Conservation (phyloP, 2,797 vertebrate species). For the Morus bassanus region DNA sequence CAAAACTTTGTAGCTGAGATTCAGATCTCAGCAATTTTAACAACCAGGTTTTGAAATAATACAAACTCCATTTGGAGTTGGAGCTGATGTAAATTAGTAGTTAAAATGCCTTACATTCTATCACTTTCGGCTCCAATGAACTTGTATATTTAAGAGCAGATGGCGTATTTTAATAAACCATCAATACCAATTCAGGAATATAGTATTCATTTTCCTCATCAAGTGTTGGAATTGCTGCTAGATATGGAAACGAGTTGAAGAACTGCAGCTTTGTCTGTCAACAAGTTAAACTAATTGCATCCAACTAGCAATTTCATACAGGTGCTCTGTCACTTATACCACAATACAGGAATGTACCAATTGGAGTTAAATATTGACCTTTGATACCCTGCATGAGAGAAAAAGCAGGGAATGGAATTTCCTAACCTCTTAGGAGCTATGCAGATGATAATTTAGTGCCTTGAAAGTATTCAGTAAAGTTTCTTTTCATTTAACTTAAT, state of each 20-base stretch:
- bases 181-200: constrained; percentile 60
- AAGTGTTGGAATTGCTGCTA: not conserved
- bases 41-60: constrained; percentile 79
- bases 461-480: not conserved
- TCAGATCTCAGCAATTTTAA: constrained; percentile 78
- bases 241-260: not conserved
- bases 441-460: not conserved
- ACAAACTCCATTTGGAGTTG: constrained; percentile 69
- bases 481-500: not conserved
- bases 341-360: not conserved
- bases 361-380: not conserved
- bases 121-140: constrained; percentile 55
- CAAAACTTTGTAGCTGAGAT: constrained; percentile 75
- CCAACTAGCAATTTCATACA: not conserved
- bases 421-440: not conserved
- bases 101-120: constrained; percentile 45
- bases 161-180: constrained; percentile 54
- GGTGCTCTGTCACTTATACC: not conserved
- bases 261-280: not conserved
- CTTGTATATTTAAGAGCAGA: constrained; percentile 34
- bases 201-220: constrained; percentile 46
- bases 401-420: not conserved
- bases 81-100: constrained; percentile 69
- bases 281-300: not conserved
- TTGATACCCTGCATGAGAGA: not conserved